Percentiles rank a stretch among this genome's conserved stretches.
Conservation (phyloP, 1,140 invertebrate species). For the Apis mellifera region Amel_HAv3.1 CM009938.2:1695501-1696000, state of each 20-base stretch:
- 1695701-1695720: not conserved
- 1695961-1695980: constrained; percentile 51
- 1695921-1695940: constrained; percentile 40
- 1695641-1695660: too few relatives aligned
- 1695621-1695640: too few relatives aligned
- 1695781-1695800: not conserved
- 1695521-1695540: too few relatives aligned
- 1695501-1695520: too few relatives aligned
- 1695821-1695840: constrained; percentile 9
- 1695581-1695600: too few relatives aligned
- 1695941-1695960: constrained; percentile 44
- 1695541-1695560: too few relatives aligned
- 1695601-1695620: too few relatives aligned
- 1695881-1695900: constrained; percentile 5
- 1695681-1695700: not conserved
- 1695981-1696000: constrained; percentile 36
- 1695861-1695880: too few relatives aligned
- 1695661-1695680: not conserved
- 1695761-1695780: not conserved
- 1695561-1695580: too few relatives aligned
- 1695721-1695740: not conserved
- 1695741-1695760: not conserved
- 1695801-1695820: too few relatives aligned
- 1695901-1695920: not conserved
- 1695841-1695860: not conserved